Conservation (phyloP, 2,113 vertebrate species). For the Caranx ignobilis region DNA sequence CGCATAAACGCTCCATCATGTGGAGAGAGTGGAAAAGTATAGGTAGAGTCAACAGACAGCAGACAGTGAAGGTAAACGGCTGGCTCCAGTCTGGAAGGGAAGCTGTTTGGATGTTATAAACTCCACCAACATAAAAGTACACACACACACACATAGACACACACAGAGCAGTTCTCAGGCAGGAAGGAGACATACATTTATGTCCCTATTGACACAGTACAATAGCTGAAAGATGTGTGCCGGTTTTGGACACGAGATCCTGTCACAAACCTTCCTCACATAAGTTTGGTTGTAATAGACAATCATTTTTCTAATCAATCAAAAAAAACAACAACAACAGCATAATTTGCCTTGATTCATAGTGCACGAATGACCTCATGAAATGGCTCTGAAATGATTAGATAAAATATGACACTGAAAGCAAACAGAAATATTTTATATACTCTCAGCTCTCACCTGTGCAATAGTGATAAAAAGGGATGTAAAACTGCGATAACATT, state of each 20-base stretch:
- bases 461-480: too few species aligned
- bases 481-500: background rate
- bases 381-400: background rate
- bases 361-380: background rate
- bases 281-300: background rate
- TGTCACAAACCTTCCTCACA: background rate
- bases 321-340: background rate
- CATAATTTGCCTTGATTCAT: background rate
- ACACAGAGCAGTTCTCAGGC: background rate
- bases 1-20: slow-evolving; percentile 17
- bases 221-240: background rate
- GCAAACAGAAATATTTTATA: background rate
- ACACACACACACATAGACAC: background rate
- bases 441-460: too few species aligned
- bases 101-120: slow-evolving; percentile 63
- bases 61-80: slow-evolving; percentile 60
- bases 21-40: slow-evolving; percentile 27
- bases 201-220: slow-evolving; percentile 5
- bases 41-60: slow-evolving; percentile 64
- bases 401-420: background rate
- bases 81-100: slow-evolving; percentile 72
- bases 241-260: background rate
- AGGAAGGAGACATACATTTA: slow-evolving; percentile 28
- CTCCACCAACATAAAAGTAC: slow-evolving; percentile 49
- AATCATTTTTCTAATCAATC: too few species aligned